A percentile compares a stretch with the other conserved stretches of the same genome.
These are phyloP conservation scores for Coturnix japonica DNA, from an alignment of 2,113 vertebrate genomes.

Conservation along the genomic window DNA sequence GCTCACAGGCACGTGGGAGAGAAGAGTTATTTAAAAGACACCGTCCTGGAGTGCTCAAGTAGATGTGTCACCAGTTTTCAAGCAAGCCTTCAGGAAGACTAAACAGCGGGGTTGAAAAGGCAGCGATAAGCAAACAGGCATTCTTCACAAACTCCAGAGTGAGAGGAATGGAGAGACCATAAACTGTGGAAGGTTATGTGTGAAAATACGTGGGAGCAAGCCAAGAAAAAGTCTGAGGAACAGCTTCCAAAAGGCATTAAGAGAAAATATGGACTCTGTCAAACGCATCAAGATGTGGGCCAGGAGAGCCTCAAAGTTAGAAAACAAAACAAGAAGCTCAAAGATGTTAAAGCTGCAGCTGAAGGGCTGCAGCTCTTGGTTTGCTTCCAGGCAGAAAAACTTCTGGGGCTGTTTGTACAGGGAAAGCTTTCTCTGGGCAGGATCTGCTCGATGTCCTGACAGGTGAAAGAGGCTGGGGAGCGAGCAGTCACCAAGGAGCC, in stretches of 20 bases:
- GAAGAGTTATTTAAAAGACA: slow-evolving; percentile 30
- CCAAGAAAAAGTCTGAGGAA: slow-evolving; percentile 66
- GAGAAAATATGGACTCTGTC: slow-evolving; percentile 51
- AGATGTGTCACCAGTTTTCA: slow-evolving; percentile 27
- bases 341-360: background rate
- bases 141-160: background rate
- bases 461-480: background rate
- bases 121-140: slow-evolving; percentile 34
- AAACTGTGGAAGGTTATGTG: slow-evolving; percentile 44
- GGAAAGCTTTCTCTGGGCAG: background rate
- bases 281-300: slow-evolving; percentile 13
- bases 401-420: background rate
- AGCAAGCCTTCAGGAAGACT: slow-evolving; percentile 29
- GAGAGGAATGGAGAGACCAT: slow-evolving; percentile 30
- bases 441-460: background rate
- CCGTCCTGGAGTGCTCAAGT: background rate
- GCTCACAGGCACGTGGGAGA: background rate
- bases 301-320: background rate
- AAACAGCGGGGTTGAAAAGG: slow-evolving; percentile 17
- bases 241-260: slow-evolving; percentile 55
- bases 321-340: background rate
- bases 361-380: background rate
- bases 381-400: background rate
- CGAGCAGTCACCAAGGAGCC: background rate
- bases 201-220: slow-evolving; percentile 12